Evolutionary conservation across 2,797 vertebrate genomes (phyloP).

Genomic region (Gallinago solitaria): DNA sequence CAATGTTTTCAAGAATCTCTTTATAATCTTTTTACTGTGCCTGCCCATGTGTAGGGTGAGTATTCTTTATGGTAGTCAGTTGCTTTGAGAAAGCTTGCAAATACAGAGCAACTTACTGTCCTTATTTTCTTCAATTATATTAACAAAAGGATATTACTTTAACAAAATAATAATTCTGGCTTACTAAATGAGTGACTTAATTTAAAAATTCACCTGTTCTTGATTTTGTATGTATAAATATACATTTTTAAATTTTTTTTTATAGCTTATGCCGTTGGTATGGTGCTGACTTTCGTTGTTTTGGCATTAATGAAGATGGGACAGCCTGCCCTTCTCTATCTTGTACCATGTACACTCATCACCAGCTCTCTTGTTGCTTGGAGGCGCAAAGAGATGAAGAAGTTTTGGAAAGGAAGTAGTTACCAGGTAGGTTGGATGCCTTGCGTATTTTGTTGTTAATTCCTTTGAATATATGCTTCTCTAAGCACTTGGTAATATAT

Average conservation of each 20-base stretch:
- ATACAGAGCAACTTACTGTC: neutral
- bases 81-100: neutral
- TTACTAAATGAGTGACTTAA: neutral
- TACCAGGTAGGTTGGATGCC: conserved; percentile 85
- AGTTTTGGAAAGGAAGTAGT: conserved; percentile 89
- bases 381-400: conserved; percentile 87
- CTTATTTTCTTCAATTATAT: neutral
- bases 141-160: neutral
- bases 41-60: neutral
- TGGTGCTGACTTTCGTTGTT: conserved; percentile 88
- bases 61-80: neutral
- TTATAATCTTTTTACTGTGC: neutral
- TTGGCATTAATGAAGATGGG: conserved; percentile 89
- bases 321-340: conserved; percentile 94
- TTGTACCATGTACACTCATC: conserved; percentile 93
- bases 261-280: conserved; percentile 90
- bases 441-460: neutral
- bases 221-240: neutral
- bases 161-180: neutral
- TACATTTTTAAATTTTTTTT: neutral
- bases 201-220: neutral
- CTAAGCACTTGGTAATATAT: neutral
- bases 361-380: conserved; percentile 84
- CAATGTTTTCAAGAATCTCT: neutral
- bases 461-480: neutral